Base-by-base conservation (phyloP, 2,888 invertebrate species). In the Stegophylla sp. region DNA sequence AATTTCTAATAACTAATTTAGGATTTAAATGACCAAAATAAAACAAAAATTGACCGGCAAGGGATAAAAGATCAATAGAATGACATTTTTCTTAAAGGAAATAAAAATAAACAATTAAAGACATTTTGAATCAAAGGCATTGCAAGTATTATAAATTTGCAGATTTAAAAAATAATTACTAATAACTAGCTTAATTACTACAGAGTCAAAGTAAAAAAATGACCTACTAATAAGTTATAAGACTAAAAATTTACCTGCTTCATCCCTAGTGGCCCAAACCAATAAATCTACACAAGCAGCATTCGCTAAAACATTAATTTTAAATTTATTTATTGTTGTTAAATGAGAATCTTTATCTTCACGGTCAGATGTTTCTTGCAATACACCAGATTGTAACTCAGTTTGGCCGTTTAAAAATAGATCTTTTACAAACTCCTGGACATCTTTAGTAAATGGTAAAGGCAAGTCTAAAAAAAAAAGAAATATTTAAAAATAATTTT, bases 221-320 rank as follows among this genome's bases (percentile, higher is more conserved):
- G n/a, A n/a, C n/a, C n/a, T n/a, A 66, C 20, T 15, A 48, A 48
- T 9, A 69, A 69, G 69, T 73, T 63, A 45, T 34, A 28, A 51
- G 41, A 48, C 23, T 63, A 23, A 51, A 61, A 85, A 84, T 86
- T 88, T 87, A 96, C 97, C 96, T 86, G 95, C 94, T 89, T 98
- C 98, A 87, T 98, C 98, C 0, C 94, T 93, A 84, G 97, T 96
- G 0, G 98, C 97, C 98, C 98, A 99, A 45, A 98, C 97, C 1
- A 99, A 89, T 10, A 99, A 89, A 87, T 99, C 98, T 0, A 99
- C 96, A 86, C 98, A 98, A 0, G 97, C 97, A 0, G 98, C 96
- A 88, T 97, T 97, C 0, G 97, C 96, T 92, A 96, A 95, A 0
- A 98, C 96, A 85, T 96, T 96, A 53, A 97, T 92, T 88, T 96